These are phyloP conservation scores for Ivindomyrus marchei DNA, from an alignment of 2,113 vertebrate species.

Conservation along the genomic window DNA sequence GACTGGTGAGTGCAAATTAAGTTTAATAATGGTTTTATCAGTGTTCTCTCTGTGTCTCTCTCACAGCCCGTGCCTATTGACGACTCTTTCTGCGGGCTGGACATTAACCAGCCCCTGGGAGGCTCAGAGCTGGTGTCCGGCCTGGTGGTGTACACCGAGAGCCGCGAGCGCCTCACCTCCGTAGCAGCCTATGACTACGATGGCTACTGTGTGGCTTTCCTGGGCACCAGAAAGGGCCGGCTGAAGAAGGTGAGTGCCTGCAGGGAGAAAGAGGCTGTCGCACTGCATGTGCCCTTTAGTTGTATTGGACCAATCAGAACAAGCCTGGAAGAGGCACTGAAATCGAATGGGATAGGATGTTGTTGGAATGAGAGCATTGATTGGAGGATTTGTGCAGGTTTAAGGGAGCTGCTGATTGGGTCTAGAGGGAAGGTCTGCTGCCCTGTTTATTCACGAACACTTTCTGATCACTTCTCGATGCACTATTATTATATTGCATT, in stretches of 20 bases:
- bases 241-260: conserved; percentile 79
- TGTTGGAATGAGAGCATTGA: neutral
- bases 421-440: neutral
- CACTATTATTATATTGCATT: neutral
- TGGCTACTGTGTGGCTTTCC: conserved; percentile 82
- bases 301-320: neutral
- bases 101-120: conserved; percentile 94
- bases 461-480: neutral
- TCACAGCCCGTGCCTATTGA: conserved; percentile 88
- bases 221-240: conserved; percentile 81
- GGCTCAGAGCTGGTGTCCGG: conserved; percentile 81
- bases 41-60: neutral
- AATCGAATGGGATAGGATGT: neutral
- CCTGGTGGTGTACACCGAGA: conserved; percentile 71
- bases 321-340: conserved; percentile 16
- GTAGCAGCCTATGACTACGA: conserved; percentile 85
- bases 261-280: neutral
- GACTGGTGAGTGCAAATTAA: neutral
- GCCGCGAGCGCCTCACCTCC: conserved; percentile 80
- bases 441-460: neutral
- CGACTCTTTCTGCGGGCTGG: conserved; percentile 90
- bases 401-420: neutral
- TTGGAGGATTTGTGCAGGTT: neutral
- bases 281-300: neutral
- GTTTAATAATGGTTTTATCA: neutral